Percentiles rank a stretch among this genome's conserved stretches.
These are phyloP conservation scores for Phaedon cochleariae DNA, from an alignment of 2,888 invertebrate species.

Conservation along the genomic window DNA sequence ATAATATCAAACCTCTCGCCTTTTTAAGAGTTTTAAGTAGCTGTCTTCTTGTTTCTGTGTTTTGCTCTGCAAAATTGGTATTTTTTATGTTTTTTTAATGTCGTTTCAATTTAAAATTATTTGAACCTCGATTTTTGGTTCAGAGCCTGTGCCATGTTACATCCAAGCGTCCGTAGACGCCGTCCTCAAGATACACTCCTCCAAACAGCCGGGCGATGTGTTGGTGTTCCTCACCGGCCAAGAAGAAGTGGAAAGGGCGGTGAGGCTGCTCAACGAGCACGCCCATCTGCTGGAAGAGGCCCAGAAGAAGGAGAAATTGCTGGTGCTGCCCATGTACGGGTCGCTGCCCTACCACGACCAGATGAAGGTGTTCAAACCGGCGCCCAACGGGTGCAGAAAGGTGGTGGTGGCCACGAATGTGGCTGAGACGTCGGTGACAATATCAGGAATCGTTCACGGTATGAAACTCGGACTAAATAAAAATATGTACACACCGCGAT, in stretches of 20 bases:
- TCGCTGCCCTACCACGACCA: slow-evolving; percentile 83
- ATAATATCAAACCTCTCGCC: too few species aligned
- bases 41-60: too few species aligned
- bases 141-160: slow-evolving; percentile 90
- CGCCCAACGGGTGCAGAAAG: slow-evolving; percentile 80
- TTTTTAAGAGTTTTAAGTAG: too few species aligned
- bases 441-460: slow-evolving; percentile 92
- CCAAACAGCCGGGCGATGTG: slow-evolving; percentile 85
- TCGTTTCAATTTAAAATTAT: too few species aligned
- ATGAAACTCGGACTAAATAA: slow-evolving; percentile 38
- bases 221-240: slow-evolving; percentile 92
- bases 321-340: slow-evolving; percentile 91
- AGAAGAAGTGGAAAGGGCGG: slow-evolving; percentile 89
- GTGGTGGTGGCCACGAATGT: slow-evolving; percentile 95
- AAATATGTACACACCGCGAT: too few species aligned
- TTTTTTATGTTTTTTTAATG: too few species aligned
- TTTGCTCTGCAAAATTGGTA: too few species aligned
- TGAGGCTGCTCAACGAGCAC: slow-evolving; percentile 71
- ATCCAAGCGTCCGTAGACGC: slow-evolving; percentile 88
- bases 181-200: slow-evolving; percentile 86
- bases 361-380: slow-evolving; percentile 80
- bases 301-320: slow-evolving; percentile 66
- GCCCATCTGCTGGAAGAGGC: slow-evolving; percentile 66
- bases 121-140: slow-evolving; percentile 44
- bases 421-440: slow-evolving; percentile 96